These are phyloP conservation scores for Drosophila picticornis DNA, from an alignment of 2,888 invertebrate species.

Conservation along the genomic window DNA sequence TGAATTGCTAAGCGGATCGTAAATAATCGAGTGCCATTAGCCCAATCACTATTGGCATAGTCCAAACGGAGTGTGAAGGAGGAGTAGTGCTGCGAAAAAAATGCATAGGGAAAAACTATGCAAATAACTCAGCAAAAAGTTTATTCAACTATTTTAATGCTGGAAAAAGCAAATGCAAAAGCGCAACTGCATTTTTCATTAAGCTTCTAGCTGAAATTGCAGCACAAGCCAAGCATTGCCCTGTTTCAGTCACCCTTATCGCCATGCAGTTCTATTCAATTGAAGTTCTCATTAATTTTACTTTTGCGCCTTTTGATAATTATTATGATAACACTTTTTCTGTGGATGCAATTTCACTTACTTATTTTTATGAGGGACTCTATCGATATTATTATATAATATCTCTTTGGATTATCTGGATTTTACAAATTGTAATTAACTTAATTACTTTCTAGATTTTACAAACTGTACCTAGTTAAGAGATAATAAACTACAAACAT, in stretches of 20 bases:
- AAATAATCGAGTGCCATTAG: conserved; percentile 70
- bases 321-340: conserved; percentile 32
- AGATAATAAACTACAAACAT: not conserved
- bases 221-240: conserved; percentile 23
- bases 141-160: conserved; percentile 69
- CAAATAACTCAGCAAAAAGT: conserved; percentile 66
- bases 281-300: conserved; percentile 63
- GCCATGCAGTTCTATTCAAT: conserved; percentile 38
- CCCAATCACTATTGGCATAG: conserved; percentile 47
- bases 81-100: conserved; percentile 25
- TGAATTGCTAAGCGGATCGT: conserved; percentile 71
- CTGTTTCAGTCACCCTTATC: conserved; percentile 29
- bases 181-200: conserved; percentile 72
- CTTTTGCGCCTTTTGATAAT: conserved; percentile 31
- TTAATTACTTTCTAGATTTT: not conserved
- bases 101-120: conserved; percentile 60
- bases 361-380: not conserved
- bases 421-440: not conserved
- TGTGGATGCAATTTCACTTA: not conserved
- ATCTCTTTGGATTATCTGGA: not conserved
- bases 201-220: conserved; percentile 61
- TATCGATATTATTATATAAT: not conserved
- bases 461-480: not conserved
- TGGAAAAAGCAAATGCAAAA: conserved; percentile 52
- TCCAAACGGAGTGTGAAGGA: not conserved